phyloP scores from a whole-genome alignment of 2,797 vertebrate genomes.

The Miichthys miiuy region DNA sequence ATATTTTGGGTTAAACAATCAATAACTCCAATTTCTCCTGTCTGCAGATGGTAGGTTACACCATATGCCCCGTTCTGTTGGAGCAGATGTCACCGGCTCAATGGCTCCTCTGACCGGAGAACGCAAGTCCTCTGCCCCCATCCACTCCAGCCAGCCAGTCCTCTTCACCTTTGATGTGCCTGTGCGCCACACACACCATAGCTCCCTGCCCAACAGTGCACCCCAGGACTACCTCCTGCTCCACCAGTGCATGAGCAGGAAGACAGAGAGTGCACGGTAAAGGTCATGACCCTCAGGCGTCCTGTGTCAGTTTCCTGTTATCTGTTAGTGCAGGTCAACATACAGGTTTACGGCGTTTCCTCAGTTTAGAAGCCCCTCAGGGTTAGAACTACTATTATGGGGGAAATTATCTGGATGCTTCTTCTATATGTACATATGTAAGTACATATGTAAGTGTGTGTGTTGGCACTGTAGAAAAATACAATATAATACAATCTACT shows the following conservation, averaged over 20 bases:
- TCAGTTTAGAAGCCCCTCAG: slow-evolving; percentile 55
- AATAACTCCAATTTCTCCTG: slow-evolving; percentile 49
- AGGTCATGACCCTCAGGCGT: slow-evolving; percentile 71
- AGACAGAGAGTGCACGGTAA: slow-evolving; percentile 94
- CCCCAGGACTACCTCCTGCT: slow-evolving; percentile 99
- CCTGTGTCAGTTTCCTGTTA: slow-evolving; percentile 82
- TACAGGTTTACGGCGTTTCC: slow-evolving; percentile 78
- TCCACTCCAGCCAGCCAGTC: slow-evolving; percentile 97
- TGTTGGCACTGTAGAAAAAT: slow-evolving; percentile 9
- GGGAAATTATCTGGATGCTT: slow-evolving; percentile 12
- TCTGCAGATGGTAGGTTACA: slow-evolving; percentile 90
- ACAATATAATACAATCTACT: neutral
- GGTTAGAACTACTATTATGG: slow-evolving; percentile 45
- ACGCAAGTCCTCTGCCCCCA: slow-evolving; percentile 89
- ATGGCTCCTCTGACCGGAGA: slow-evolving; percentile 89
- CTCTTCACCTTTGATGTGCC: slow-evolving; percentile 97
- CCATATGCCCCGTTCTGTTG: slow-evolving; percentile 90
- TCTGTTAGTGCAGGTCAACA: slow-evolving; percentile 79
- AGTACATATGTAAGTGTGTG: neutral
- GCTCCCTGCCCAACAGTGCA: slow-evolving; percentile 92
- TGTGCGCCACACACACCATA: slow-evolving; percentile 86
- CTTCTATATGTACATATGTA: neutral
- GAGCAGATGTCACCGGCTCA: slow-evolving; percentile 88
- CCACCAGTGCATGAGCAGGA: slow-evolving; percentile 98
- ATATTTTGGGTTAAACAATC: slow-evolving; percentile 35